Evolutionary conservation across 1,140 invertebrate genomes (phyloP).

Genomic region (Zaprionus taronus): DNA sequence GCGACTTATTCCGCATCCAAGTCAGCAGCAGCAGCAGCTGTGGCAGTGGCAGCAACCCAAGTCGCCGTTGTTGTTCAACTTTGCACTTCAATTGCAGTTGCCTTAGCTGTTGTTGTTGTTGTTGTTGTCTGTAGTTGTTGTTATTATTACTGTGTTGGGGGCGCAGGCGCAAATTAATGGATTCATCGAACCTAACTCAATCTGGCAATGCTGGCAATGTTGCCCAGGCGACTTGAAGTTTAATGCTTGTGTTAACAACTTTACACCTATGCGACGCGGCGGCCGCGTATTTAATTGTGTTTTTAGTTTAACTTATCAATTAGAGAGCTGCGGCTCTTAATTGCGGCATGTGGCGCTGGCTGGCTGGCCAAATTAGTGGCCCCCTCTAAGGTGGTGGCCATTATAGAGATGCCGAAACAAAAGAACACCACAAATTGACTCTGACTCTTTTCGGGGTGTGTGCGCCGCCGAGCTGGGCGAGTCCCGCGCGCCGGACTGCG

Average conservation of each 20-base stretch:
- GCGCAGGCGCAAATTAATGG: conserved; percentile 80
- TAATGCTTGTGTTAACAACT: conserved; percentile 82
- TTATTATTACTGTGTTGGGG: conserved; percentile 56
- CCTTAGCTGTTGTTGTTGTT: conserved; percentile 21
- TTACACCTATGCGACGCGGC: conserved; percentile 51
- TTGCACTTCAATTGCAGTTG: conserved; percentile 75
- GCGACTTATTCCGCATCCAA: conserved; percentile 34
- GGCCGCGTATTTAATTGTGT: conserved; percentile 59
- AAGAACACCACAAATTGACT: conserved; percentile 71
- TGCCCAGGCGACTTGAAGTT: conserved; percentile 58
- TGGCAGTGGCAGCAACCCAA: conserved; percentile 9
- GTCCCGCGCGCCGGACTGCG: conserved; percentile 38
- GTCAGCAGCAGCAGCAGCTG: conserved; percentile 4
- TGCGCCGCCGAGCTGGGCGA: conserved; percentile 62
- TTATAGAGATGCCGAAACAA: conserved; percentile 58
- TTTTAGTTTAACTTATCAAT: conserved; percentile 75
- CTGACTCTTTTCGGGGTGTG: conserved; percentile 67
- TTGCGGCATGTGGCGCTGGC: conserved; percentile 49
- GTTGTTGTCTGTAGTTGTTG: conserved; percentile 19
- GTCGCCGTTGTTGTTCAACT: conserved; percentile 68
- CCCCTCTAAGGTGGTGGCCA: conserved; percentile 55
- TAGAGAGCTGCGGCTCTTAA: conserved; percentile 71
- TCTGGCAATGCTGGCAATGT: conserved; percentile 28
- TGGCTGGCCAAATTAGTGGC: conserved; percentile 64
- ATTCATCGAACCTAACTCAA: conserved; percentile 65